Evolutionary conservation across 2,113 vertebrate species (phyloP).

Genomic region (Halichoeres trimaculatus): DNA sequence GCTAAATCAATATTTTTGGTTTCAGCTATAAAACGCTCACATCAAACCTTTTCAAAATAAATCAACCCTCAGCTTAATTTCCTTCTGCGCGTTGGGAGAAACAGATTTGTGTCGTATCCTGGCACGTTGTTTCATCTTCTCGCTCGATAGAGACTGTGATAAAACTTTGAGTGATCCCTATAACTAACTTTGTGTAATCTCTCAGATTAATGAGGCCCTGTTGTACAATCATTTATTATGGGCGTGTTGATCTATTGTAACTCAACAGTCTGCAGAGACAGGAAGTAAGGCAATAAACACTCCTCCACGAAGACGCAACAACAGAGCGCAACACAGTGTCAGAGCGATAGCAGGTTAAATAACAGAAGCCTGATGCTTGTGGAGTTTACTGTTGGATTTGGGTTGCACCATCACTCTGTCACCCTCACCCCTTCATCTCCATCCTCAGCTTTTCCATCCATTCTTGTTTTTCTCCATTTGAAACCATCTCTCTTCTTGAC

Average conservation of each 20-base stretch:
- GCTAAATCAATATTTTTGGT: background rate
- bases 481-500: slow-evolving; percentile 44
- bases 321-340: slow-evolving; percentile 23
- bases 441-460: too few species aligned
- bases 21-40: background rate
- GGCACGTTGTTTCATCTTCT: slow-evolving; percentile 39
- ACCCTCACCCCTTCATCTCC: slow-evolving; percentile 16
- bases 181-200: slow-evolving; percentile 42
- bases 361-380: slow-evolving; percentile 6
- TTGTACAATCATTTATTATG: slow-evolving; percentile 54
- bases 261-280: slow-evolving; percentile 43
- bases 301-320: slow-evolving; percentile 36
- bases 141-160: slow-evolving; percentile 16
- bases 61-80: background rate
- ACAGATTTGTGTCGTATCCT: slow-evolving; percentile 33
- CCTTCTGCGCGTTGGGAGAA: slow-evolving; percentile 6
- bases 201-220: slow-evolving; percentile 44
- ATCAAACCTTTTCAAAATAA: background rate
- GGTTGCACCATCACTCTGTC: background rate
- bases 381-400: slow-evolving; percentile 32
- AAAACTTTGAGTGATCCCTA: slow-evolving; percentile 20
- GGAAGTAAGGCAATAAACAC: slow-evolving; percentile 56
- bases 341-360: slow-evolving; percentile 8
- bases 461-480: slow-evolving; percentile 19
- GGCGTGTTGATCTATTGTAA: slow-evolving; percentile 54